Evolutionary conservation across 2,113 vertebrate genomes (phyloP).

Genomic region (Plecturocebus donacophilus): DNA sequence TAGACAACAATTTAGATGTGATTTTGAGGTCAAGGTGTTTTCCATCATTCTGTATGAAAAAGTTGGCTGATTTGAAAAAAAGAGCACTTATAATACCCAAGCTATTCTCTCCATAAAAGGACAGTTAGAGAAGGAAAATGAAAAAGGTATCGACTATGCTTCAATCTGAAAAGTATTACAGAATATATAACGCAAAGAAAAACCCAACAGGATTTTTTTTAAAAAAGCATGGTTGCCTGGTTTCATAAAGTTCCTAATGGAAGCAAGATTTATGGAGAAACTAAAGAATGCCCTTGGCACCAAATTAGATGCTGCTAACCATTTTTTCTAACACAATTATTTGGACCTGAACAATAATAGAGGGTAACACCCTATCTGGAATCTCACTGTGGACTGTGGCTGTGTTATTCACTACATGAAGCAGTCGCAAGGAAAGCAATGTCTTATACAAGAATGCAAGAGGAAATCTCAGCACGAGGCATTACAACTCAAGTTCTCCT

Average conservation of each 20-base stretch:
- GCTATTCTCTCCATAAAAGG: background rate
- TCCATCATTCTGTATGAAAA: background rate
- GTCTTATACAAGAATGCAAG: background rate
- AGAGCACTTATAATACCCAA: fast-evolving
- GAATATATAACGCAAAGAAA: background rate
- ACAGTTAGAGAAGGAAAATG: background rate
- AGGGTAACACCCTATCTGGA: background rate
- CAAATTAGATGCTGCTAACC: no score
- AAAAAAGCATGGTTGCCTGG: background rate
- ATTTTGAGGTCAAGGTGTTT: background rate
- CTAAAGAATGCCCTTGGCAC: fast-evolving
- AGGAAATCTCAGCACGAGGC: background rate
- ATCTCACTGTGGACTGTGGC: fast-evolving
- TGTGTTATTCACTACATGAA: no score
- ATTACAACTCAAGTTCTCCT: background rate
- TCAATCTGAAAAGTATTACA: background rate
- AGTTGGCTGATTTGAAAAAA: background rate
- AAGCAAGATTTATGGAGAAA: background rate
- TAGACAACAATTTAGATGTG: background rate
- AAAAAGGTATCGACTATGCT: background rate
- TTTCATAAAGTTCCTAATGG: no score
- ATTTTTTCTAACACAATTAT: background rate
- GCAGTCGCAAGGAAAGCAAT: background rate
- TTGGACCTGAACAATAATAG: background rate
- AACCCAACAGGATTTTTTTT: background rate